A percentile compares a stretch with the other conserved stretches of the same genome.
phyloP scores from a whole-genome alignment of 2,113 vertebrate genomes.

The Melanerpes formicivorus region DNA sequence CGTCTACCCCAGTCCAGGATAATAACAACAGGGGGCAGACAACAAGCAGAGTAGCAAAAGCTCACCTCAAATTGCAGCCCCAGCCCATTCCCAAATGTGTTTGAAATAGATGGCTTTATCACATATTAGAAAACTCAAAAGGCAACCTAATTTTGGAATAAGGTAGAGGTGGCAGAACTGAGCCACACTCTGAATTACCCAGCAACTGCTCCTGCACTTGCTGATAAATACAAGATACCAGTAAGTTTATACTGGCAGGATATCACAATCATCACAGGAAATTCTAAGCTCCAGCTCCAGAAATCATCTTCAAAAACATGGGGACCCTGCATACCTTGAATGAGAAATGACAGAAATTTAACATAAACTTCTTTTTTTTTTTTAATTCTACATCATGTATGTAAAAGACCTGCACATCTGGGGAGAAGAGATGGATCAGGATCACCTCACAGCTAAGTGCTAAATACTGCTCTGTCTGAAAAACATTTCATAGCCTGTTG shows the following conservation, averaged over 20 bases:
- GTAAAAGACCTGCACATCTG: neutral
- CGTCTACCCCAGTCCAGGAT: neutral
- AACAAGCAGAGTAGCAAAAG: neutral
- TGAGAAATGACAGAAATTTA: neutral
- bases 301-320: neutral
- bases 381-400: neutral
- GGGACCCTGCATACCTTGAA: neutral
- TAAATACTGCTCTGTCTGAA: slow-evolving; percentile 7
- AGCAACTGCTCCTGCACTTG: neutral
- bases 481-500: slow-evolving; percentile 16
- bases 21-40: neutral
- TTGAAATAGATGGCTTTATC: neutral
- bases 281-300: neutral
- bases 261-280: neutral
- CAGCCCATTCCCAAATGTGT: neutral
- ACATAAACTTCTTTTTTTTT: neutral
- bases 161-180: neutral
- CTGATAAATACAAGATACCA: neutral
- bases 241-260: neutral
- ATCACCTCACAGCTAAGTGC: neutral
- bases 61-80: neutral
- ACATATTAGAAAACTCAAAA: neutral
- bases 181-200: neutral
- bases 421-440: neutral
- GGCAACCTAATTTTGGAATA: neutral